These are phyloP conservation scores for Hypsibius dujardini DNA, from an alignment of 1,140 invertebrate species.

Conservation along the genomic window DNA sequence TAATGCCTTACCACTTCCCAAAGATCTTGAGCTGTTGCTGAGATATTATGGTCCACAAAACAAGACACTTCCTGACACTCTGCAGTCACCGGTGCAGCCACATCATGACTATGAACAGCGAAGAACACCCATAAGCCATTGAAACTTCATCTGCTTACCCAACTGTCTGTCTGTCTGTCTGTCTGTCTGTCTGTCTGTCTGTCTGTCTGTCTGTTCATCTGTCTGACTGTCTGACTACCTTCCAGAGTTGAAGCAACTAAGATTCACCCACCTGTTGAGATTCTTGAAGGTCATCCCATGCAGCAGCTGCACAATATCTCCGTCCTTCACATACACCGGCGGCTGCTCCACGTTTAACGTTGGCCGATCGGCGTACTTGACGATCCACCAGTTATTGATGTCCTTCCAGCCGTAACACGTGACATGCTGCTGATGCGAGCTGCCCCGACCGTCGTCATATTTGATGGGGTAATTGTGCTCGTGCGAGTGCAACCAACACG, in stretches of 20 bases:
- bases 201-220: too few relatives aligned
- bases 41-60: conserved; percentile 93
- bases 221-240: too few relatives aligned
- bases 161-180: too few relatives aligned
- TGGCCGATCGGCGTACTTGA: conserved; percentile 57
- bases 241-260: too few relatives aligned
- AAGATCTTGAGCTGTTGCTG: conserved; percentile 76
- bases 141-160: background rate
- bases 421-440: conserved; percentile 94
- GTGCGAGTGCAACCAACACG: conserved; percentile 88
- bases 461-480: conserved; percentile 26
- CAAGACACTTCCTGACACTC: conserved; percentile 78
- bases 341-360: conserved; percentile 56
- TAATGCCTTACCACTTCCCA: conserved; percentile 65
- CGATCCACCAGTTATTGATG: conserved; percentile 97
- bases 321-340: conserved; percentile 62
- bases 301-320: conserved; percentile 74
- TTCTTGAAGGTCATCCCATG: conserved; percentile 79
- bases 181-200: too few relatives aligned
- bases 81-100: conserved; percentile 80
- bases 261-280: conserved; percentile 52
- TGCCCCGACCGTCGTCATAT: conserved; percentile 73
- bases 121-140: background rate
- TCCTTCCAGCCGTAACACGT: conserved; percentile 94
- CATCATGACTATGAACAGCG: conserved; percentile 55